Evolutionary conservation across 2,888 invertebrate genomes (phyloP).

Genomic region (Meloe dianella): DNA sequence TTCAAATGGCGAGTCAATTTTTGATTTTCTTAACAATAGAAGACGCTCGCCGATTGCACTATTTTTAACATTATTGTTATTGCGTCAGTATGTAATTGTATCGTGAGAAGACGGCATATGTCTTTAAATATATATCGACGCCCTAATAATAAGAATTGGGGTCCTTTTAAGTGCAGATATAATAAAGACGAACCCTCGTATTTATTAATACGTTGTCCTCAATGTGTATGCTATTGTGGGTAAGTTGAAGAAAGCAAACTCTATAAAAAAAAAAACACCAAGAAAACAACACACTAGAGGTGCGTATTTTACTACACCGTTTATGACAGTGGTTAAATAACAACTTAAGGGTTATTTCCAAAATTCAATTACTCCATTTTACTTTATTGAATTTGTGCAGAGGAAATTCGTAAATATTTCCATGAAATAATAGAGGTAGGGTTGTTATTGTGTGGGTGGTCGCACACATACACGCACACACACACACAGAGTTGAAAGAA

Average conservation of each 20-base stretch:
- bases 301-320: not conserved
- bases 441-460: slow-evolving; percentile 41
- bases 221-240: not conserved
- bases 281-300: not conserved
- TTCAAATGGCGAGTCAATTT: not conserved
- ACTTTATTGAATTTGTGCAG: slow-evolving; percentile 15
- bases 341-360: not conserved
- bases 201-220: slow-evolving; percentile 2
- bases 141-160: slow-evolving; percentile 22
- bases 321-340: not conserved
- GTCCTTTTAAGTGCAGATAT: slow-evolving; percentile 22
- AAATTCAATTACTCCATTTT: slow-evolving; percentile 34
- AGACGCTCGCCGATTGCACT: not conserved
- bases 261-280: not conserved
- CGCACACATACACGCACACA: slow-evolving; percentile 32
- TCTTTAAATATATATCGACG: slow-evolving; percentile 23
- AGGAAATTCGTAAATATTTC: slow-evolving; percentile 39
- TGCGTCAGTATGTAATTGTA: slow-evolving; percentile 18
- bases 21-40: too few relatives aligned
- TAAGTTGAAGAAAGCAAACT: not conserved
- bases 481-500: not conserved
- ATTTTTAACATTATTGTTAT: not conserved
- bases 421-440: slow-evolving; percentile 29
- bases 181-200: slow-evolving; percentile 22
- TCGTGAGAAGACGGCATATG: slow-evolving; percentile 28